Evolutionary conservation across 2,113 vertebrate genomes (phyloP).

Genomic region (Tinamus guttatus): DNA sequence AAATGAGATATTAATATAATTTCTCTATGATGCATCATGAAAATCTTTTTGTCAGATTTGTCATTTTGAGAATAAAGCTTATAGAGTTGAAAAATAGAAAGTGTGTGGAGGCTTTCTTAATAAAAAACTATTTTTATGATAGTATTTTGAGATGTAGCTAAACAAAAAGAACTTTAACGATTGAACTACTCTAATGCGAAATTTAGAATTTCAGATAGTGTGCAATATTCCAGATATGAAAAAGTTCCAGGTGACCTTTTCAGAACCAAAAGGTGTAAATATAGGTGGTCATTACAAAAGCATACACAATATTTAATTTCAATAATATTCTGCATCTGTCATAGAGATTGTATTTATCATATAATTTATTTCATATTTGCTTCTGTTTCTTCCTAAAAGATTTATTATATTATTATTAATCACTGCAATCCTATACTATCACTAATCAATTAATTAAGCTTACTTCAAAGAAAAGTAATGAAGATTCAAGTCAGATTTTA

Average conservation of each 20-base stretch:
- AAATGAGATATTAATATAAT: not conserved
- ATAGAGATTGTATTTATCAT: not conserved
- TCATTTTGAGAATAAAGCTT: not conserved
- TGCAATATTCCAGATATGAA: not conserved
- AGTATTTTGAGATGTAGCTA: not conserved
- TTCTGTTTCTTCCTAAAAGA: not conserved
- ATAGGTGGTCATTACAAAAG: not conserved
- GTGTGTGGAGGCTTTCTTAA: not conserved
- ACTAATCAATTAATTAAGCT: not conserved
- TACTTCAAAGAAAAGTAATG: not conserved
- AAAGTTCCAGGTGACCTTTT: not conserved
- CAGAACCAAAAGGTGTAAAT: not conserved
- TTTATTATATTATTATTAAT: not conserved
- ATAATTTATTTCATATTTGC: not conserved
- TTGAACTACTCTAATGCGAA: not conserved
- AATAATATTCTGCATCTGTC: not conserved
- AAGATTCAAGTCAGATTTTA: not conserved
- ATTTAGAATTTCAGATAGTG: not conserved
- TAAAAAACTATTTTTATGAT: not conserved
- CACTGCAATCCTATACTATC: not conserved
- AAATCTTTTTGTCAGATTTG: rapidly evolving
- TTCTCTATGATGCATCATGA: not conserved
- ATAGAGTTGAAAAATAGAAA: not conserved
- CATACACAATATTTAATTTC: not conserved
- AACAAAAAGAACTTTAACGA: not conserved